Conservation (phyloP, 2,797 vertebrate genomes). For the Anabacerthia variegaticeps region DNA sequence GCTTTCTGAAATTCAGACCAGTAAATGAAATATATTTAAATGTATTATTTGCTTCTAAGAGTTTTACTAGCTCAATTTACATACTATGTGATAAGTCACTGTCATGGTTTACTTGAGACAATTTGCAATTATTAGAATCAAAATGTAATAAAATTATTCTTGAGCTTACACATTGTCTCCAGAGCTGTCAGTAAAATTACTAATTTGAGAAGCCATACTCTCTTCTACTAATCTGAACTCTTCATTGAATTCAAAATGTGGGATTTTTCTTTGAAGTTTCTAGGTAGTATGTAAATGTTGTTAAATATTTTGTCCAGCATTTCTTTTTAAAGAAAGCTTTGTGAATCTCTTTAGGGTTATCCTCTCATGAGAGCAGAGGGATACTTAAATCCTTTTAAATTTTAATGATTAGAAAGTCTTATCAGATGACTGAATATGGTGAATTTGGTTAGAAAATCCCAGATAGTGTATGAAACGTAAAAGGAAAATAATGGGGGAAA, state of each 20-base stretch:
- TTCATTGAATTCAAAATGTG: not conserved
- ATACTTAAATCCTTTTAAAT: not conserved
- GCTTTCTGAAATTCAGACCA: not conserved
- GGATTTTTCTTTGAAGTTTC: not conserved
- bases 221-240: not conserved
- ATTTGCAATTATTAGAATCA: not conserved
- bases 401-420: not conserved
- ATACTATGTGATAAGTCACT: accelerated
- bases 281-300: not conserved
- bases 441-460: not conserved
- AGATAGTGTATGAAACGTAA: not conserved
- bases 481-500: not conserved
- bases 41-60: not conserved
- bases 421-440: not conserved
- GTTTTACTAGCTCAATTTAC: not conserved
- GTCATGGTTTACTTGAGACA: not conserved
- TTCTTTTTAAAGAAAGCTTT: not conserved
- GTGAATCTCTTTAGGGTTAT: not conserved
- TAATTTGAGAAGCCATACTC: not conserved
- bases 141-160: not conserved
- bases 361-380: not conserved
- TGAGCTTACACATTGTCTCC: not conserved
- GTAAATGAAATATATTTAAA: not conserved
- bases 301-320: not conserved
- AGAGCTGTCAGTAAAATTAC: not conserved